Evolutionary conservation across 2,888 invertebrate genomes (phyloP).

Genomic region (Nebria brevicollis): DNA sequence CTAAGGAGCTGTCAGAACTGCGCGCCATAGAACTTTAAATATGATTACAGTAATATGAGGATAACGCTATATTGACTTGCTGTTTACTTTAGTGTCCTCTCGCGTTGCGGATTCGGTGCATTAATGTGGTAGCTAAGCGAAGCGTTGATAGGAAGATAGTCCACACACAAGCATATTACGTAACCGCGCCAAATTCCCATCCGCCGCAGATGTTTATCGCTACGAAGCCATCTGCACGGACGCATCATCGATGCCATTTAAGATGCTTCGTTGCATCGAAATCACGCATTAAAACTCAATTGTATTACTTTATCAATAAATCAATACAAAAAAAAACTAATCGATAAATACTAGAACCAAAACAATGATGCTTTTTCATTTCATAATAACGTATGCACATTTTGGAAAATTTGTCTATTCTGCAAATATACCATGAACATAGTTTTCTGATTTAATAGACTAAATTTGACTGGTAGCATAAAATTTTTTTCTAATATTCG

Average conservation of each 20-base stretch:
- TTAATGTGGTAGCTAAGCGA: slow-evolving; percentile 57
- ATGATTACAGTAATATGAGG: slow-evolving; percentile 23
- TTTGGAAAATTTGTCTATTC: too few relatives aligned
- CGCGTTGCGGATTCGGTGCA: slow-evolving; percentile 49
- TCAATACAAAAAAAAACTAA: too few relatives aligned
- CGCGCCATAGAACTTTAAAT: slow-evolving; percentile 17
- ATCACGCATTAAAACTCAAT: slow-evolving; percentile 7
- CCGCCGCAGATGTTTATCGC: slow-evolving; percentile 2
- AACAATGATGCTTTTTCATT: too few relatives aligned
- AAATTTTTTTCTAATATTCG: background rate
- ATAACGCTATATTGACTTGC: slow-evolving; percentile 38
- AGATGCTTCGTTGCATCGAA: slow-evolving; percentile 14
- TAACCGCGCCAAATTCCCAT: background rate
- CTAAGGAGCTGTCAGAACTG: slow-evolving; percentile 7
- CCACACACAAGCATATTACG: slow-evolving; percentile 52
- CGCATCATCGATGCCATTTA: slow-evolving; percentile 8
- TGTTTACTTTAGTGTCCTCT: slow-evolving; percentile 41
- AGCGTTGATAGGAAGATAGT: slow-evolving; percentile 59
- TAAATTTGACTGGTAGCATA: background rate
- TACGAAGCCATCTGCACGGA: background rate
- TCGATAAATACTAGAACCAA: too few relatives aligned
- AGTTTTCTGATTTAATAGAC: background rate
- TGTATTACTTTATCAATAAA: too few relatives aligned
- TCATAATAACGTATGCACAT: too few relatives aligned
- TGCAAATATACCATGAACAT: too few relatives aligned